These are phyloP conservation scores for Gila robusta DNA, from an alignment of 2,797 vertebrate genomes.

Conservation along the genomic window DNA sequence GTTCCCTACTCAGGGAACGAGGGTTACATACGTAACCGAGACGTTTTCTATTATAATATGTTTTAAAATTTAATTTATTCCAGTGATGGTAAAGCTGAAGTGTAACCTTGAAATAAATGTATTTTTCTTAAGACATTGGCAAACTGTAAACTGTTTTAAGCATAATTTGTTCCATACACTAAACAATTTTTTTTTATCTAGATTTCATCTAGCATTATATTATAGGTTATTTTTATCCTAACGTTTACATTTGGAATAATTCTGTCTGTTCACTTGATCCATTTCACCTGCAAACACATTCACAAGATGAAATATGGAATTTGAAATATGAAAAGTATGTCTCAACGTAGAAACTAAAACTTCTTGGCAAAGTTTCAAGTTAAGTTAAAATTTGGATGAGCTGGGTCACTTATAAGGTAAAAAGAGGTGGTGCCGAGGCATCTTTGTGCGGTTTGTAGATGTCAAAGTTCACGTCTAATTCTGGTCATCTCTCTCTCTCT, in stretches of 20 bases:
- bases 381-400: not conserved
- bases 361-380: constrained; percentile 10
- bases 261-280: not conserved
- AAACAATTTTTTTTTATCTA: not conserved
- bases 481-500: constrained; percentile 53
- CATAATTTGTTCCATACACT: not conserved
- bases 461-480: constrained; percentile 58
- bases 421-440: not conserved
- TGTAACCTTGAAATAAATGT: not conserved
- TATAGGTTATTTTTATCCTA: not conserved
- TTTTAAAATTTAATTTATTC: not conserved
- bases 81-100: not conserved
- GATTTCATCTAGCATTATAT: not conserved
- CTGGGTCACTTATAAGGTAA: constrained; percentile 11
- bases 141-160: not conserved
- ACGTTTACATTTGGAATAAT: not conserved
- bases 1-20: too few species aligned
- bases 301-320: not conserved
- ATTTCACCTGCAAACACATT: not conserved
- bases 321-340: not conserved
- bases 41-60: not conserved
- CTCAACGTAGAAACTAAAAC: not conserved
- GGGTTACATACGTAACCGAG: too few species aligned
- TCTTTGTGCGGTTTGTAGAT: constrained; percentile 10
- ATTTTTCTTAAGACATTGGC: not conserved